phyloP scores from a whole-genome alignment of 2,113 vertebrate species.

The Mesoclemmys tuberculata region DNA sequence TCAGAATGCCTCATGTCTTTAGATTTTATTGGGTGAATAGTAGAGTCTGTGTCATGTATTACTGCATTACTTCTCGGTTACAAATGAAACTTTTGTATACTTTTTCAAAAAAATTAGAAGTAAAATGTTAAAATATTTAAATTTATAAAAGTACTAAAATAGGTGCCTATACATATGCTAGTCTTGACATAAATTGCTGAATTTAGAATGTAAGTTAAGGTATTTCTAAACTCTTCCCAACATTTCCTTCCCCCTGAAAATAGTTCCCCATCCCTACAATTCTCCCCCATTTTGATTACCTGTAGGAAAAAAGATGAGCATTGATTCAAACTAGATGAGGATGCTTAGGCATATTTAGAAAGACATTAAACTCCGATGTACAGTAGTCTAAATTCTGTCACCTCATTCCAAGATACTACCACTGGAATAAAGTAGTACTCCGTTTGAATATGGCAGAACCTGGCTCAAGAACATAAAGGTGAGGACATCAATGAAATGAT shows the following conservation, averaged over 20 bases:
- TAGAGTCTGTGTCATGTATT: neutral
- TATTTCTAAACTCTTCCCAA: neutral
- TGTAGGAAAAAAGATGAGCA: neutral
- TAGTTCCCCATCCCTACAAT: neutral
- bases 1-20: neutral
- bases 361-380: neutral
- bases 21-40: neutral
- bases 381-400: neutral
- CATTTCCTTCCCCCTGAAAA: neutral
- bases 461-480: neutral
- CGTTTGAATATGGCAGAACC: neutral
- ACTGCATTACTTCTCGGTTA: neutral
- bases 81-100: neutral
- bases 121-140: neutral
- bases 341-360: neutral
- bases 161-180: neutral
- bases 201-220: neutral
- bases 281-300: neutral
- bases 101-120: neutral
- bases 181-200: neutral
- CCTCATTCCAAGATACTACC: neutral
- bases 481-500: neutral
- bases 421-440: neutral
- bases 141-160: neutral
- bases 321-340: neutral